Conservation (phyloP, 1,140 invertebrate species). For the Microplitis mediator region DNA sequence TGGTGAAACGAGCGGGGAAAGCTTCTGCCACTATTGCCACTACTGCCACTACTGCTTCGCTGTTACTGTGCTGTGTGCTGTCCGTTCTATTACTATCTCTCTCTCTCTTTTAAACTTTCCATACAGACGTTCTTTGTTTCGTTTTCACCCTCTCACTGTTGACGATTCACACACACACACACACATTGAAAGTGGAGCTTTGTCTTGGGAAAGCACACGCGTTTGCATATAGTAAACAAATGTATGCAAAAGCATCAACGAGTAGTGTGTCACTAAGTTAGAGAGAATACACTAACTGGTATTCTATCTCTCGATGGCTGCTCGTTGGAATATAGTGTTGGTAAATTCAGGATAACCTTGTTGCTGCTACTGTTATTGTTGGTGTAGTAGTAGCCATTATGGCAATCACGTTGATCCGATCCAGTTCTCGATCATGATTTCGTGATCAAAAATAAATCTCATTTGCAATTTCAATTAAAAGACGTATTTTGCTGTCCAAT, state of each 20-base stretch:
- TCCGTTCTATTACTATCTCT: background rate
- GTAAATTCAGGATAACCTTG: slow-evolving; percentile 4
- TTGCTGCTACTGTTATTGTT: background rate
- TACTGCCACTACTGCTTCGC: background rate
- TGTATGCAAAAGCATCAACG: slow-evolving; percentile 17
- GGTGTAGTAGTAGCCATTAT: slow-evolving; percentile 1
- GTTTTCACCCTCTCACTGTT: background rate
- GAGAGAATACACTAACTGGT: too few species aligned
- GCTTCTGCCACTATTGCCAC: background rate
- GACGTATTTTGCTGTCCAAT: too few species aligned
- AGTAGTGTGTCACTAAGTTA: background rate
- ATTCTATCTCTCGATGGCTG: background rate
- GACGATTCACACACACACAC: too few species aligned
- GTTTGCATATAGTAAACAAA: slow-evolving; percentile 25
- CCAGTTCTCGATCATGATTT: slow-evolving; percentile 1
- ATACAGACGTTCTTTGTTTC: background rate
- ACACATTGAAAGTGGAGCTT: background rate
- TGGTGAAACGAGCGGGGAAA: slow-evolving; percentile 12
- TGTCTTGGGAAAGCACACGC: background rate
- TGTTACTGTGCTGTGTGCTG: background rate
- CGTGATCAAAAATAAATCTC: background rate
- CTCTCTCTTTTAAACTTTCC: background rate
- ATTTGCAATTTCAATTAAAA: too few species aligned
- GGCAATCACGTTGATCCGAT: background rate
- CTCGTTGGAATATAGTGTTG: background rate